These are phyloP conservation scores for Polyploca ridens DNA, from an alignment of 2,888 invertebrate species.

Conservation along the genomic window DNA sequence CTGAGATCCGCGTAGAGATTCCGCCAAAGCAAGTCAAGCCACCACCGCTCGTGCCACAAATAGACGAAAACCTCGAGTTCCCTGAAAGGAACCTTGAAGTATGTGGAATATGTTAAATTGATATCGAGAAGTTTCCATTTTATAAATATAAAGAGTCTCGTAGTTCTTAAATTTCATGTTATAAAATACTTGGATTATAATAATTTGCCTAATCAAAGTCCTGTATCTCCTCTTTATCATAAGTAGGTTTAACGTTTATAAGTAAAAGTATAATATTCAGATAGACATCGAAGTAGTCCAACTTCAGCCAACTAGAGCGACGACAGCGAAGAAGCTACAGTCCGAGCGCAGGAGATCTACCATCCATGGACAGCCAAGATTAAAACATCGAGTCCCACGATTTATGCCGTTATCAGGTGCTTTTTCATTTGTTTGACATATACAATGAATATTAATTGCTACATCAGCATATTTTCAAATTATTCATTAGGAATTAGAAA, in stretches of 20 bases:
- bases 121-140: too few relatives aligned
- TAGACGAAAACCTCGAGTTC: slow-evolving; percentile 82
- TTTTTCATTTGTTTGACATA: neutral
- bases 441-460: too few relatives aligned
- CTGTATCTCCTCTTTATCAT: too few relatives aligned
- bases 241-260: too few relatives aligned
- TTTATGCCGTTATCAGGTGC: slow-evolving; percentile 69
- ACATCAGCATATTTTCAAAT: too few relatives aligned
- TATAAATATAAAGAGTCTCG: too few relatives aligned
- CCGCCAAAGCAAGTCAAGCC: slow-evolving; percentile 72
- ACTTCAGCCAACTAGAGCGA: slow-evolving; percentile 19
- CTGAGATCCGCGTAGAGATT: slow-evolving; percentile 85
- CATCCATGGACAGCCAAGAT: slow-evolving; percentile 51
- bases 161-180: too few relatives aligned
- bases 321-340: slow-evolving; percentile 37
- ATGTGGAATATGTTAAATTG: neutral
- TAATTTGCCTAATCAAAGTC: too few relatives aligned
- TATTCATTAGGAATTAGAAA: neutral
- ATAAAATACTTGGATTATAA: too few relatives aligned
- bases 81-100: slow-evolving; percentile 84
- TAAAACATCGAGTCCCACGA: slow-evolving; percentile 49
- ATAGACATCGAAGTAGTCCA: slow-evolving; percentile 56
- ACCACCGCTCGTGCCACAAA: slow-evolving; percentile 72
- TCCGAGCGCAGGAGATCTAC: slow-evolving; percentile 51
- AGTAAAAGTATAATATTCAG: too few relatives aligned